phyloP scores from a whole-genome alignment of 1,140 invertebrate genomes.

The Grapholita molesta region DNA sequence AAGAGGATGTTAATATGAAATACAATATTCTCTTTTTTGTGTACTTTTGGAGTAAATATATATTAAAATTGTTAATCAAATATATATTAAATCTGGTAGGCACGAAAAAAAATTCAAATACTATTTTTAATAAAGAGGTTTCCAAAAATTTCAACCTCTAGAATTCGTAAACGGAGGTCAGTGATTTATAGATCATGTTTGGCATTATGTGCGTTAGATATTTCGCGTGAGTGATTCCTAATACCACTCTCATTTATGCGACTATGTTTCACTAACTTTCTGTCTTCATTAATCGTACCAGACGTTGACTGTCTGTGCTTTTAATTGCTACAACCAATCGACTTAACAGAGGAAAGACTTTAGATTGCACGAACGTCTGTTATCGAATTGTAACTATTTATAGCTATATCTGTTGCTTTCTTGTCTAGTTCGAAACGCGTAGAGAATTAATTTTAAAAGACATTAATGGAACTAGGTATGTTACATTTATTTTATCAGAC shows the following conservation, averaged over 20 bases:
- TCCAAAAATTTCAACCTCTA: no score
- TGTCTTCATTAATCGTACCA: background rate
- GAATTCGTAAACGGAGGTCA: no score
- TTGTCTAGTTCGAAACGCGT: background rate
- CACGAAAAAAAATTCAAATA: no score
- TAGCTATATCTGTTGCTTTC: background rate
- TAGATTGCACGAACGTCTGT: background rate
- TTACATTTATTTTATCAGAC: background rate
- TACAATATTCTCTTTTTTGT: no score
- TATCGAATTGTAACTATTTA: background rate
- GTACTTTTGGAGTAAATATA: no score
- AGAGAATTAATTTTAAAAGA: background rate
- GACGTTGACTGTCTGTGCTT: background rate
- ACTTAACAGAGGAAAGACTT: background rate
- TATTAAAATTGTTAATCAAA: no score
- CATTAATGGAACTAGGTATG: background rate
- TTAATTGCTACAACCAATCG: background rate
- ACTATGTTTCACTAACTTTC: background rate
- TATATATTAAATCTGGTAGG: no score
- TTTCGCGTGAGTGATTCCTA: background rate
- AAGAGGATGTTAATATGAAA: no score
- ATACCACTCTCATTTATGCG: background rate
- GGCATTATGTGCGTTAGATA: background rate
- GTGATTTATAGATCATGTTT: background rate
- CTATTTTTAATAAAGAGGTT: no score